phyloP scores from a whole-genome alignment of 2,113 vertebrate genomes.

The Syngnathoides biaculeatus region DNA sequence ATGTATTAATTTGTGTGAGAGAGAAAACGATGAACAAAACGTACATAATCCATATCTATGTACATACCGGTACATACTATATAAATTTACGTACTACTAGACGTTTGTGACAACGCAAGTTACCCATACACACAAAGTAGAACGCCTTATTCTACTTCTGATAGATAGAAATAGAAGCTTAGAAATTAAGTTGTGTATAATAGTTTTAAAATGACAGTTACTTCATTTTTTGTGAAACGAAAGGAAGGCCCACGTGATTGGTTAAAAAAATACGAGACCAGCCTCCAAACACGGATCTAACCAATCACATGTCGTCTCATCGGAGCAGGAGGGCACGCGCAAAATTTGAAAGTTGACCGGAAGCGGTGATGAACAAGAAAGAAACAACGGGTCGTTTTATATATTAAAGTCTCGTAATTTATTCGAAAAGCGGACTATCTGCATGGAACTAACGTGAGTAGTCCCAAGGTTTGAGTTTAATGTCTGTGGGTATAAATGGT shows the following conservation, averaged over 20 bases:
- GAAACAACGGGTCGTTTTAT: slow-evolving; percentile 10
- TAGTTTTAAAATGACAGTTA: too few relatives aligned
- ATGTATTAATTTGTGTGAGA: too few relatives aligned
- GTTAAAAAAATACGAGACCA: slow-evolving; percentile 23
- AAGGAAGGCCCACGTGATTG: slow-evolving; percentile 25
- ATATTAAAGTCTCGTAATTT: not conserved
- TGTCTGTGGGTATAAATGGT: not conserved
- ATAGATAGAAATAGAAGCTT: too few relatives aligned
- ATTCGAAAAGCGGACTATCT: not conserved
- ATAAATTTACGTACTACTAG: too few relatives aligned
- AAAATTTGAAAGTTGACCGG: slow-evolving; percentile 74
- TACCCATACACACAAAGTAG: too few relatives aligned
- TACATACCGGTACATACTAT: too few relatives aligned
- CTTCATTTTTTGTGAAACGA: not conserved
- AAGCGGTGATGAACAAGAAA: slow-evolving; percentile 31
- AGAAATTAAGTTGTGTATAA: too few relatives aligned
- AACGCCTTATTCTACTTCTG: too few relatives aligned
- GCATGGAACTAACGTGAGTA: slow-evolving; percentile 50
- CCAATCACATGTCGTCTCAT: slow-evolving; percentile 38
- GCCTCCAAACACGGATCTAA: not conserved
- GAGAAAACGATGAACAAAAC: too few relatives aligned
- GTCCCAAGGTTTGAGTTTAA: not conserved
- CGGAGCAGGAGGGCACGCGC: slow-evolving; percentile 55
- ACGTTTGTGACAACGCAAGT: too few relatives aligned
- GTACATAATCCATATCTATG: too few relatives aligned